These are phyloP conservation scores for Dunckerocampus dactyliophorus DNA, from an alignment of 2,113 vertebrate genomes.

Conservation along the genomic window DNA sequence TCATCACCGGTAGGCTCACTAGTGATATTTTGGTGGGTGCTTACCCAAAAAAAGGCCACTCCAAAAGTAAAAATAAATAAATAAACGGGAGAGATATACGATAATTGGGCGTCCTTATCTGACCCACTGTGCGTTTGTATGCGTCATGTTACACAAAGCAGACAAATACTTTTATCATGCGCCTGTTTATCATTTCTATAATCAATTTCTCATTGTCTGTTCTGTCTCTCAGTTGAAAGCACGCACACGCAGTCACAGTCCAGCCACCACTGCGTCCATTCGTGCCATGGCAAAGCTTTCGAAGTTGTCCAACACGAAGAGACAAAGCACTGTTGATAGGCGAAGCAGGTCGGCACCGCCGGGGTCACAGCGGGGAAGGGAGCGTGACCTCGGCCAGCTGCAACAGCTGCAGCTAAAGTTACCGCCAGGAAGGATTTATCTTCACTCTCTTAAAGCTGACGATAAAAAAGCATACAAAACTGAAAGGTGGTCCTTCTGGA, in stretches of 20 bases:
- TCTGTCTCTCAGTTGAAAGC: neutral
- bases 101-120: neutral
- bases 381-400: neutral
- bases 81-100: too few relatives aligned
- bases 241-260: neutral
- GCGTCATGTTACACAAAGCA: conserved; percentile 1
- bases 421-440: neutral
- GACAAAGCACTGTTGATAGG: conserved; percentile 2
- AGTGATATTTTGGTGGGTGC: too few relatives aligned
- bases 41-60: too few relatives aligned
- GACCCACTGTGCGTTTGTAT: neutral
- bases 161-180: conserved; percentile 1
- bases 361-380: neutral
- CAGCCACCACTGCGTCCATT: neutral
- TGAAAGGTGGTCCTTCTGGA: too few relatives aligned
- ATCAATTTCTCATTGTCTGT: conserved; percentile 1
- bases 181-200: neutral
- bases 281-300: neutral
- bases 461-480: neutral
- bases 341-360: neutral
- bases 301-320: neutral
- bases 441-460: neutral
- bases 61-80: too few relatives aligned
- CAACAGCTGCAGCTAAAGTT: conserved; percentile 4
- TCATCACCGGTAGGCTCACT: too few relatives aligned